Percentiles rank a stretch among this genome's conserved stretches.
These are phyloP conservation scores for Lepetodrilus schrolli DNA, from an alignment of 2,888 invertebrate species.

Conservation along the genomic window DNA sequence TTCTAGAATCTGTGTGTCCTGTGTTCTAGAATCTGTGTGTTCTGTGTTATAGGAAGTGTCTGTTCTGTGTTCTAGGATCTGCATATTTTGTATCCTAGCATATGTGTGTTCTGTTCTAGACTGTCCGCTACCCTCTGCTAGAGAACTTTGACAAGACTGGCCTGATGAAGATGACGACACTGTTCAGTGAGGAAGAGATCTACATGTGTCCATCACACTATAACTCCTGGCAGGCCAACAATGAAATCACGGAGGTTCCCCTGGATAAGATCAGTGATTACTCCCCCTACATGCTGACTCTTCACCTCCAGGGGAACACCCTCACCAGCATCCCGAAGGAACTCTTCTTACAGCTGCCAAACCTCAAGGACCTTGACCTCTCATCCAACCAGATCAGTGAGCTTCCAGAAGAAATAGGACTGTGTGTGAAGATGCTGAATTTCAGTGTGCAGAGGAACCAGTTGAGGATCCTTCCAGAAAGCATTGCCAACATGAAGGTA, in stretches of 20 bases:
- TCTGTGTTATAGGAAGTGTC: too few relatives aligned
- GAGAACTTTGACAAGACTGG: constrained; percentile 37
- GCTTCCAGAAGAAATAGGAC: constrained; percentile 53
- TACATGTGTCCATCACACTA: constrained; percentile 55
- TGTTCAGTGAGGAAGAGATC: constrained; percentile 43
- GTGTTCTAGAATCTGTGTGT: too few relatives aligned
- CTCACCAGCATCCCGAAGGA: constrained; percentile 51
- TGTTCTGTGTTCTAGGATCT: too few relatives aligned
- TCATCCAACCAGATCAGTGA: constrained; percentile 50
- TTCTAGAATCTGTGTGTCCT: too few relatives aligned
- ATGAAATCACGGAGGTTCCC: constrained; percentile 44
- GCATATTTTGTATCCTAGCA: too few relatives aligned
- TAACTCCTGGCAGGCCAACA: constrained; percentile 44
- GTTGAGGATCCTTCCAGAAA: constrained; percentile 50
- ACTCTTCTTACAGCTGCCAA: constrained; percentile 51
- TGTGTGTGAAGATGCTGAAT: constrained; percentile 46
- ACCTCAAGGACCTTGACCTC: constrained; percentile 52
- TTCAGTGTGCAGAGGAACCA: constrained; percentile 51
- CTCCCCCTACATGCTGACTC: constrained; percentile 50
- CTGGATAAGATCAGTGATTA: constrained; percentile 42
- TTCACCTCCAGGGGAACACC: constrained; percentile 52
- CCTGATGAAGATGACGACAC: constrained; percentile 31
- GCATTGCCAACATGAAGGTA: constrained; percentile 47
- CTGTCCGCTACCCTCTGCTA: constrained; percentile 15
- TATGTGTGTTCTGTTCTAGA: background rate